phyloP scores from a whole-genome alignment of 2,797 vertebrate genomes.

The Anabas testudineus region DNA sequence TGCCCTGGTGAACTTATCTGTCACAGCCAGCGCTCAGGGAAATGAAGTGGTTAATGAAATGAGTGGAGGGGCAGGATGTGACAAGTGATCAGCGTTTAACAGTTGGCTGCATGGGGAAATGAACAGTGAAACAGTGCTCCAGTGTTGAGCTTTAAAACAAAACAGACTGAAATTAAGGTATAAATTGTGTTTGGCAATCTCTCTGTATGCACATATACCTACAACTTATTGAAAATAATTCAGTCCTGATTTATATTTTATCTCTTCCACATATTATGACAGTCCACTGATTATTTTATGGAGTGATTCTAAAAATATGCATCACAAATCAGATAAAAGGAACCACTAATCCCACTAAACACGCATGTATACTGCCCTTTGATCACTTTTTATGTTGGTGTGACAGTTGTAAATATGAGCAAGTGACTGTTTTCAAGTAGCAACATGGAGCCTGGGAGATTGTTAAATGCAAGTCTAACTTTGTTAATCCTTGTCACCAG shows the following conservation, averaged over 20 bases:
- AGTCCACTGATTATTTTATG: not conserved
- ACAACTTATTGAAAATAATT: not conserved
- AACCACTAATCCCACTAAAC: constrained; percentile 11
- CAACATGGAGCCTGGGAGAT: constrained; percentile 68
- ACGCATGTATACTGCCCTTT: constrained; percentile 77
- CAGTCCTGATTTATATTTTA: not conserved
- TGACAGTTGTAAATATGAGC: constrained; percentile 72
- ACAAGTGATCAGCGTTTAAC: constrained; percentile 63
- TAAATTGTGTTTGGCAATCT: not conserved
- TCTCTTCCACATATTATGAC: not conserved
- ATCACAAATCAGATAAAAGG: constrained; percentile 21
- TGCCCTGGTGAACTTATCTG: constrained; percentile 62
- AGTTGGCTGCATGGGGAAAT: constrained; percentile 57
- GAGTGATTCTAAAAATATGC: constrained; percentile 8
- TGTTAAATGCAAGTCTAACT: constrained; percentile 37
- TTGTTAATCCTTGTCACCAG: constrained; percentile 57
- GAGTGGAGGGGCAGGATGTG: constrained; percentile 61
- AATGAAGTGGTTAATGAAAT: constrained; percentile 75
- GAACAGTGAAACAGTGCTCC: constrained; percentile 21
- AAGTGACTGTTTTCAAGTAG: constrained; percentile 27
- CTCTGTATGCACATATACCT: not conserved
- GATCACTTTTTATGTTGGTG: constrained; percentile 71
- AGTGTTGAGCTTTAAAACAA: constrained; percentile 16
- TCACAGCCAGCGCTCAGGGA: constrained; percentile 63
- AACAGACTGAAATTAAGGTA: constrained; percentile 3